Evolutionary conservation across 2,113 vertebrate genomes (phyloP), one percentile per base, ranked within the genome.

Genomic region (Apeltes quadracus): DNA sequence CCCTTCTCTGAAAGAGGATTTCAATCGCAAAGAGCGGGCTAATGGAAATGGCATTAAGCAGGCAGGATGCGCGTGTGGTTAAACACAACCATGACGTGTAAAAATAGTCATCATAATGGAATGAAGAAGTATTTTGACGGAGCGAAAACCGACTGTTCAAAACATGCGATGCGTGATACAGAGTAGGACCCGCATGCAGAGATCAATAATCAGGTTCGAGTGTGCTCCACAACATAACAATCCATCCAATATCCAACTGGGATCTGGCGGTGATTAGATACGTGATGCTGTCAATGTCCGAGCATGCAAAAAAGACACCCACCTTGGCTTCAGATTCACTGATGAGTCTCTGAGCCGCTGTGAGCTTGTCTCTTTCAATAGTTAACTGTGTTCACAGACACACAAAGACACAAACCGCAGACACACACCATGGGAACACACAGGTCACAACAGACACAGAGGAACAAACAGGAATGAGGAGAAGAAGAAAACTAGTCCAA

Each of bases 301-400:
- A 13, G 1, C 85, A 87, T 88, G 83, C 87, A 87, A 54, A 44
- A 72, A 71, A 53, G 77, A 76, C 84, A 94, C 93, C 92, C 92
- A 94, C 93, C 93, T 93, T 93, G 83, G 87, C 87, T 84, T 92
- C 91, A 90, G 79, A 88, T 89, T 93, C 90, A 74, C 87, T 75
- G 91, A 92, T 77, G 86, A 92, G 88, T 90, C 78, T 91, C 87
- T 93, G 91, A 90, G 92, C 90, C 83, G 93, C 90, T 92, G 83
- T 94, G 84, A 94, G 92, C 74, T 91, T 89, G 83, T 92, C 85
- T 88, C 75, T 90, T 84, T 93, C 92, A 89, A 87, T 89, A 91
- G 87, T 90, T 91, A 94, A 93, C 92, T 94, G 90, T 89, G 75
- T 81, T 86, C 59, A 85, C 62, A 75, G 57, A 90, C 72, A 64